phyloP scores from a whole-genome alignment of 1,140 invertebrate species.

The Procambarus virginalis region DNA sequence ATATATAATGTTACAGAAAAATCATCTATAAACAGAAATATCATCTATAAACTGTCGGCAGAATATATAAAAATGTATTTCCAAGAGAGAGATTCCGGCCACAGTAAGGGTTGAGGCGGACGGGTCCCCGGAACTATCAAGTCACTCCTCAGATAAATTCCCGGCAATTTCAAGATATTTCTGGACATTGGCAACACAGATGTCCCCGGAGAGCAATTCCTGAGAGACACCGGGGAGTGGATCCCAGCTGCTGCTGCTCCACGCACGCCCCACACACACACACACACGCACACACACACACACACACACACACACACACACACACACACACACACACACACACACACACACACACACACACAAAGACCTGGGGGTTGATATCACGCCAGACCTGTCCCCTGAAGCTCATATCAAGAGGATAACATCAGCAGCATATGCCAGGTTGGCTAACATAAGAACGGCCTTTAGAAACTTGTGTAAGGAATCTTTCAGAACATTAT shows the following conservation, averaged over 20 bases:
- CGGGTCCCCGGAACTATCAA: background rate
- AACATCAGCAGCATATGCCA: too few relatives aligned
- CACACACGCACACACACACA: background rate
- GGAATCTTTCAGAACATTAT: too few relatives aligned
- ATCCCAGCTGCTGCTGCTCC: background rate
- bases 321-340: background rate
- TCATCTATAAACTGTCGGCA: background rate
- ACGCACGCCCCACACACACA: background rate
- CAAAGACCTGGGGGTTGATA: too few relatives aligned
- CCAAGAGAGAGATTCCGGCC: background rate
- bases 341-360: background rate
- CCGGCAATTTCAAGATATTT: too few relatives aligned
- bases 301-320: conserved; percentile 18
- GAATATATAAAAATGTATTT: background rate
- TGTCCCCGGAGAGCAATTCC: background rate
- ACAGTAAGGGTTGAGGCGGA: background rate
- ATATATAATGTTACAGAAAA: too few relatives aligned
- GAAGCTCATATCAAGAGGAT: too few relatives aligned
- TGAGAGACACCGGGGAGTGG: background rate
- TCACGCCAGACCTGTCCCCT: too few relatives aligned
- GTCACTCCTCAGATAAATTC: too few relatives aligned
- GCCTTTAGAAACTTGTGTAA: too few relatives aligned
- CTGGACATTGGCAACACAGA: background rate
- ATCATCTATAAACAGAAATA: too few relatives aligned
- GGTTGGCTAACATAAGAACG: too few relatives aligned